These are phyloP conservation scores for Aurelia coerulea DNA, from an alignment of 30 jellyfish, hydroid and myxozoan genomes.

Conservation along the genomic window DNA sequence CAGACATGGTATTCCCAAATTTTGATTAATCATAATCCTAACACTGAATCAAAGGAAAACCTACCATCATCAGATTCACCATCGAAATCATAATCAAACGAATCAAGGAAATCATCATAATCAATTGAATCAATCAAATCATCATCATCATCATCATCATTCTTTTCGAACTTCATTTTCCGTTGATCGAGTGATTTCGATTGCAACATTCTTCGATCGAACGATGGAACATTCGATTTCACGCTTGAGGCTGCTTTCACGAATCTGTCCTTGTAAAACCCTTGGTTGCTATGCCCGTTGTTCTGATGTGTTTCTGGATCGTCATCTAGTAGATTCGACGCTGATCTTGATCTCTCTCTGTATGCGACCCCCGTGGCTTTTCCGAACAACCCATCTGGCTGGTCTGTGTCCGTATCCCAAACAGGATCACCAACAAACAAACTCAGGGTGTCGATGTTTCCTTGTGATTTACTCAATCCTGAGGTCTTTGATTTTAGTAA, in stretches of 20 bases:
- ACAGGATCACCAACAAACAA: not conserved
- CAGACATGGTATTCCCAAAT: no score
- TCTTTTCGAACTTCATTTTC: slow-evolving; percentile 29
- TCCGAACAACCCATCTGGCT: no score
- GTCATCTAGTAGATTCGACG: no score
- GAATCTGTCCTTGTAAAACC: slow-evolving; percentile 26
- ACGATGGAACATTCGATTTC: slow-evolving; percentile 14
- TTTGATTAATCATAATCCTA: no score
- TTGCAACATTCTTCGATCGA: slow-evolving; percentile 10
- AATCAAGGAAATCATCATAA: slow-evolving; percentile 3
- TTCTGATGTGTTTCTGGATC: not conserved
- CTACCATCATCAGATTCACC: not conserved
- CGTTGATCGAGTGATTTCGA: slow-evolving; percentile 35
- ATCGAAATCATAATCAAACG: not conserved
- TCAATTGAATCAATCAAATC: slow-evolving; percentile 3
- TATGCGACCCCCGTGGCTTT: no score
- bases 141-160: not conserved
- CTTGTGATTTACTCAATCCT: slow-evolving; percentile 1
- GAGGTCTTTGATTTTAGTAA: not conserved
- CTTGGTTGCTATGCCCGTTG: not conserved
- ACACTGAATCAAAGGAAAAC: not conserved
- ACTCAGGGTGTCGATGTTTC: not conserved
- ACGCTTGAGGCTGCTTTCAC: slow-evolving; percentile 3
- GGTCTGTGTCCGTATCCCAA: not conserved
- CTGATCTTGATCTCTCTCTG: no score